These are phyloP conservation scores for Odontesthes bonariensis DNA, from an alignment of 2,113 vertebrate species.

Conservation along the genomic window DNA sequence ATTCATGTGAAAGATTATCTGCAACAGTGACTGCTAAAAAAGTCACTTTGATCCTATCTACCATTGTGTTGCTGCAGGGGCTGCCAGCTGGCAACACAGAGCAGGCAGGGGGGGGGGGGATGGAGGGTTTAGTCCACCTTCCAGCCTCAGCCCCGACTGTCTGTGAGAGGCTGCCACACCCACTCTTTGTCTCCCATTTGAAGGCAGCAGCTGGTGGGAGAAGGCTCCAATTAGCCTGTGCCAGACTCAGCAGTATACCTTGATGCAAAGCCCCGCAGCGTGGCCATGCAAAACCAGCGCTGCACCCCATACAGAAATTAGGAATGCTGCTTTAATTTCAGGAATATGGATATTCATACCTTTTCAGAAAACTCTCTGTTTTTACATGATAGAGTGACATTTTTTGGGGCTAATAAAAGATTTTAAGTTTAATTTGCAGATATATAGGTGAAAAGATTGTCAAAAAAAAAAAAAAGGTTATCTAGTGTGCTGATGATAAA, in stretches of 20 bases:
- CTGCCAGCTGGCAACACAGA: slow-evolving; percentile 74
- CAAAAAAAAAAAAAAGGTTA: too few relatives aligned
- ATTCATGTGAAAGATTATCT: slow-evolving; percentile 81
- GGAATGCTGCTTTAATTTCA: not conserved
- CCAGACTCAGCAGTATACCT: slow-evolving; percentile 41
- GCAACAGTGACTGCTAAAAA: slow-evolving; percentile 70
- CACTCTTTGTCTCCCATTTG: slow-evolving; percentile 73
- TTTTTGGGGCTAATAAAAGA: not conserved
- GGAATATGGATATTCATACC: not conserved
- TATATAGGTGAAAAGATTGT: not conserved
- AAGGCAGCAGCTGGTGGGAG: slow-evolving; percentile 76
- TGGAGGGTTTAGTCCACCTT: slow-evolving; percentile 62
- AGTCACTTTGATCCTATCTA: slow-evolving; percentile 77
- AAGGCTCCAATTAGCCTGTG: slow-evolving; percentile 65
- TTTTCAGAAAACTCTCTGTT: not conserved
- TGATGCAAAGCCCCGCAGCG: not conserved
- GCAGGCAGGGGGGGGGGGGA: slow-evolving; percentile 25
- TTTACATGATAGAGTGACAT: not conserved
- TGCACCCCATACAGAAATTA: too few relatives aligned
- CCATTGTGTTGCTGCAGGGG: slow-evolving; percentile 66
- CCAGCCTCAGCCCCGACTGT: slow-evolving; percentile 50
- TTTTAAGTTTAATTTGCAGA: too few relatives aligned
- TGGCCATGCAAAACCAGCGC: not conserved
- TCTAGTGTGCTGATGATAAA: too few relatives aligned
- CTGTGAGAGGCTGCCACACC: slow-evolving; percentile 69